Conservation (phyloP, 2,113 vertebrate genomes). For the Cheirogaleus medius region DNA sequence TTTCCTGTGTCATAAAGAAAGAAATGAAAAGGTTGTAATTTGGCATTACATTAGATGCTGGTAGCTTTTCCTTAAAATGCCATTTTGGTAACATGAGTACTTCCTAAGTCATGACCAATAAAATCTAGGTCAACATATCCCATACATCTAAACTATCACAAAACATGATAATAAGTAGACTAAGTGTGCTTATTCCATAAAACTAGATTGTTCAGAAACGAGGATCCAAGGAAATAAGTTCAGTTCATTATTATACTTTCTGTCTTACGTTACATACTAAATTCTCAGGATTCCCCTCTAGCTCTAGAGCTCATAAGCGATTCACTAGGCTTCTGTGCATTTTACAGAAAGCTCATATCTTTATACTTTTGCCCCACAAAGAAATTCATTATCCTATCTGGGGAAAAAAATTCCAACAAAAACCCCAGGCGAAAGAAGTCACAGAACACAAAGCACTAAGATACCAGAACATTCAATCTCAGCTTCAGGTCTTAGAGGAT, state of each 20-base stretch:
- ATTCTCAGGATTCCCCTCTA: not conserved
- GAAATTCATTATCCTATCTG: not conserved
- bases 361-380: not conserved
- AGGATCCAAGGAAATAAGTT: not conserved
- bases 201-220: not conserved
- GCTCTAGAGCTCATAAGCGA: not conserved
- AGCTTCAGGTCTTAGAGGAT: not conserved
- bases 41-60: not conserved
- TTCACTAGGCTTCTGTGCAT: not conserved
- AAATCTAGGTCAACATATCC: not conserved
- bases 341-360: not conserved
- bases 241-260: not conserved
- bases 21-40: not conserved
- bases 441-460: not conserved
- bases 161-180: not conserved
- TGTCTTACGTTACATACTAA: not conserved
- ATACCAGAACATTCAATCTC: rapidly evolving
- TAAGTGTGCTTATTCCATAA: not conserved
- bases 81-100: not conserved
- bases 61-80: not conserved
- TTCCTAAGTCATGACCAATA: not conserved
- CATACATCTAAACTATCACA: not conserved
- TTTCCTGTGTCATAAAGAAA: slow-evolving; percentile 76
- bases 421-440: not conserved
- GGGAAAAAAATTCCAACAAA: not conserved